Evolutionary conservation across 1,140 invertebrate species (phyloP).

Genomic region (Capitella teleta): DNA sequence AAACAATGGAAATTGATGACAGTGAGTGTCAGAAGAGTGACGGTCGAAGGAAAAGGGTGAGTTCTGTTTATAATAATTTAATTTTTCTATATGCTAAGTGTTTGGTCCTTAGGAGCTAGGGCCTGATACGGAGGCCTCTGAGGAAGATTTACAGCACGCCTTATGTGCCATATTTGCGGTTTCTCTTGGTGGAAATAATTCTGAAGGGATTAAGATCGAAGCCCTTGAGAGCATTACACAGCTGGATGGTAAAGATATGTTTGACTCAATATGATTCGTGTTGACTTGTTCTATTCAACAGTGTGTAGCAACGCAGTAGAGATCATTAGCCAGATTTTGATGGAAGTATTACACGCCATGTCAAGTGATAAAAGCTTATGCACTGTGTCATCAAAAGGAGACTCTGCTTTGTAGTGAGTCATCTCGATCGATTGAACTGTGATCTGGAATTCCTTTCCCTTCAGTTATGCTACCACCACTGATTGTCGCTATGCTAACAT

Average conservation of each 20-base stretch:
- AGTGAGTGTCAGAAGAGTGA: constrained; percentile 24
- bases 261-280: too few relatives aligned
- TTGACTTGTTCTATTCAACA: too few relatives aligned
- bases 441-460: background rate
- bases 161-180: background rate
- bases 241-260: background rate
- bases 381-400: too few relatives aligned
- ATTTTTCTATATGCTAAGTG: background rate
- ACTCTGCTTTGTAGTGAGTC: too few relatives aligned
- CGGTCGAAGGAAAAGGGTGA: constrained; percentile 33
- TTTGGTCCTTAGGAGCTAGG: too few relatives aligned
- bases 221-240: background rate
- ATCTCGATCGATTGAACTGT: background rate
- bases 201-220: too few relatives aligned
- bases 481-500: background rate
- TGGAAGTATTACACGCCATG: too few relatives aligned
- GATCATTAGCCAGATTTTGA: too few relatives aligned
- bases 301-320: too few relatives aligned
- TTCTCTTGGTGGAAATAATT: background rate
- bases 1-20: constrained; percentile 62
- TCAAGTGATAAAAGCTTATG: too few relatives aligned
- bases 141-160: too few relatives aligned
- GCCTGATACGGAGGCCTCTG: too few relatives aligned
- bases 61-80: constrained; percentile 1
- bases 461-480: background rate